Percentiles rank a stretch among this genome's conserved stretches.
These are phyloP conservation scores for Microctenopoma lineatum DNA, from an alignment of 2,797 vertebrate genomes.

Conservation along the genomic window DNA sequence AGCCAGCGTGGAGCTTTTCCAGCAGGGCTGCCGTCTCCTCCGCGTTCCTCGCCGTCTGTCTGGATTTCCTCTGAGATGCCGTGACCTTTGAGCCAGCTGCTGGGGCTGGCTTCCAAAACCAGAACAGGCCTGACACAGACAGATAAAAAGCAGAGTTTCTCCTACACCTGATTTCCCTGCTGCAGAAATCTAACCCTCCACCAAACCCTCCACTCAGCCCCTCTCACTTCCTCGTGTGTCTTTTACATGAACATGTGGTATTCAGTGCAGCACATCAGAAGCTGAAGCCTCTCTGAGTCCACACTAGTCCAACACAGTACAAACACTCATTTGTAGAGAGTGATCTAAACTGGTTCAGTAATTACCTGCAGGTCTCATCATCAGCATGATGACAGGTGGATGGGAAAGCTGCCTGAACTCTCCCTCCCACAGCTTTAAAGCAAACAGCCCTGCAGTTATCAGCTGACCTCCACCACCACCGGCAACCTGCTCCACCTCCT, in stretches of 20 bases:
- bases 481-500: not conserved
- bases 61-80: slow-evolving; percentile 53
- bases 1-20: slow-evolving; percentile 35
- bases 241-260: not conserved
- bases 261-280: too few relatives aligned
- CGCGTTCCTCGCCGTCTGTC: slow-evolving; percentile 36
- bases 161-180: slow-evolving; percentile 15
- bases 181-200: not conserved
- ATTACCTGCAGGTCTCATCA: not conserved
- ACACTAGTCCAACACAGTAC: too few relatives aligned
- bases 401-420: slow-evolving; percentile 5
- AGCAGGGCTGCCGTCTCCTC: slow-evolving; percentile 15
- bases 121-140: slow-evolving; percentile 17
- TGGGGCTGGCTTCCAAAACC: slow-evolving; percentile 27
- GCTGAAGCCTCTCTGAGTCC: not conserved
- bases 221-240: slow-evolving; percentile 15
- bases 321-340: not conserved
- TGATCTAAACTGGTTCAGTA: not conserved
- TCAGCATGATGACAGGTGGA: not conserved
- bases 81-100: slow-evolving; percentile 55
- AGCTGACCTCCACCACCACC: not conserved
- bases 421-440: not conserved
- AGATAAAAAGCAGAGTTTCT: not conserved
- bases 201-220: not conserved
- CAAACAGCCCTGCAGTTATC: not conserved